These are phyloP conservation scores for Cantharis flavilabris DNA, from an alignment of 2,888 invertebrate species.

Conservation along the genomic window DNA sequence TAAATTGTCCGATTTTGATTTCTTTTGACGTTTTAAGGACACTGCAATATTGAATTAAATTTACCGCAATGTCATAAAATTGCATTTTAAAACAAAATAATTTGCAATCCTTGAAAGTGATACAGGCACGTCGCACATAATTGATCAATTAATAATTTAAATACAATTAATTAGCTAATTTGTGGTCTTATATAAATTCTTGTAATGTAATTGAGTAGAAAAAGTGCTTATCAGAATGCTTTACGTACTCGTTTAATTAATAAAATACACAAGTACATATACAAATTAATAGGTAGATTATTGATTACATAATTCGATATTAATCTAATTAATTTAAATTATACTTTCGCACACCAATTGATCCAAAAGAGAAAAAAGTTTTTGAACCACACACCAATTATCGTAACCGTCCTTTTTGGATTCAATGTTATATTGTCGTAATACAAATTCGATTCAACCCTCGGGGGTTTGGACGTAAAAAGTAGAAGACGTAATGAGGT, in stretches of 20 bases:
- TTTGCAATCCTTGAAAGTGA: neutral
- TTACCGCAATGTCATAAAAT: neutral
- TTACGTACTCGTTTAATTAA: neutral
- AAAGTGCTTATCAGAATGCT: neutral
- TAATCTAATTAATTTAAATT: neutral
- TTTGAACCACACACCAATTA: neutral
- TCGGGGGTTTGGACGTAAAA: constrained; percentile 29
- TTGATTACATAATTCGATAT: neutral
- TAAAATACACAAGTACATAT: neutral
- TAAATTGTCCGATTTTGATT: neutral
- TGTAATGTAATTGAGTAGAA: neutral
- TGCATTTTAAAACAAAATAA: neutral
- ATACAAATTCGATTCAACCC: constrained; percentile 12
- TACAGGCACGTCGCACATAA: neutral
- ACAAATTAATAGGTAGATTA: neutral
- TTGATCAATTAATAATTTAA: neutral
- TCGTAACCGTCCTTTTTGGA: neutral
- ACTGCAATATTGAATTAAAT: neutral
- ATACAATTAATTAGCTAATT: neutral
- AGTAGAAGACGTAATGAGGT: constrained; percentile 41
- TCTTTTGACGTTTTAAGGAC: neutral
- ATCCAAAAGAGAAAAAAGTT: neutral
- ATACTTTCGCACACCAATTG: neutral
- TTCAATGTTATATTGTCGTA: constrained; percentile 18
- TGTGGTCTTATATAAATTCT: neutral